Conservation (phyloP, 2,888 invertebrate genomes). For the Hymenopus coronatus region DNA sequence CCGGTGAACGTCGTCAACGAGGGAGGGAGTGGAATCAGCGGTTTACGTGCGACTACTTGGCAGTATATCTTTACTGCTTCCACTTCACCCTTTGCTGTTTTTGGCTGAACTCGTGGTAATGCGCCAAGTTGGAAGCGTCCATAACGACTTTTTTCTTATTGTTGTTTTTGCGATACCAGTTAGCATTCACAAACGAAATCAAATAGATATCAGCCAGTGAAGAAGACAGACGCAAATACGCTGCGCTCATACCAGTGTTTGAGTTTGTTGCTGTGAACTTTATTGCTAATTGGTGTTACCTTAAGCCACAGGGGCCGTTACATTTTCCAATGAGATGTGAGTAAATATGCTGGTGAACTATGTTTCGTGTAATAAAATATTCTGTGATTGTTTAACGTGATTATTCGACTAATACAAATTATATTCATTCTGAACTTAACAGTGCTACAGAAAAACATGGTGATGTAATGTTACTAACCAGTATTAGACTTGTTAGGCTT, state of each 20-base stretch:
- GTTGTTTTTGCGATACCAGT: not conserved
- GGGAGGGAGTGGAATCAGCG: not conserved
- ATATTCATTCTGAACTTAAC: too few species aligned
- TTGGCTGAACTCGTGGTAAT: not conserved
- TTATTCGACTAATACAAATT: too few species aligned
- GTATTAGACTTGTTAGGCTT: too few species aligned
- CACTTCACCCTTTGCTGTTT: constrained; percentile 9
- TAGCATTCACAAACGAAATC: constrained; percentile 12
- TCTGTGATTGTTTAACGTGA: too few species aligned
- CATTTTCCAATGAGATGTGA: not conserved
- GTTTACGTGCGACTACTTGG: not conserved
- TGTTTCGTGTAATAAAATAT: too few species aligned
- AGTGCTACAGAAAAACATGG: too few species aligned
- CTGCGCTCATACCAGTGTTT: not conserved
- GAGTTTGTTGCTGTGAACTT: not conserved
- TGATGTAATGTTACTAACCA: too few species aligned
- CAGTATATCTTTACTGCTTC: not conserved
- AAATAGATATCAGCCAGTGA: constrained; percentile 14
- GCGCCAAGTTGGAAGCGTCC: constrained; percentile 1
- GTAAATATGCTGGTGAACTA: not conserved
- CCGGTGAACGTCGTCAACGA: not conserved
- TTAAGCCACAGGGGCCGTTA: not conserved
- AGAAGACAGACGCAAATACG: not conserved
- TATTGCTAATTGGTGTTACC: not conserved
- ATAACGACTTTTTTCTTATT: not conserved